A percentile compares a stretch with the other conserved stretches of the same genome.
phyloP scores from a whole-genome alignment of 2,113 vertebrate species.

The Pungitius pungitius region DNA sequence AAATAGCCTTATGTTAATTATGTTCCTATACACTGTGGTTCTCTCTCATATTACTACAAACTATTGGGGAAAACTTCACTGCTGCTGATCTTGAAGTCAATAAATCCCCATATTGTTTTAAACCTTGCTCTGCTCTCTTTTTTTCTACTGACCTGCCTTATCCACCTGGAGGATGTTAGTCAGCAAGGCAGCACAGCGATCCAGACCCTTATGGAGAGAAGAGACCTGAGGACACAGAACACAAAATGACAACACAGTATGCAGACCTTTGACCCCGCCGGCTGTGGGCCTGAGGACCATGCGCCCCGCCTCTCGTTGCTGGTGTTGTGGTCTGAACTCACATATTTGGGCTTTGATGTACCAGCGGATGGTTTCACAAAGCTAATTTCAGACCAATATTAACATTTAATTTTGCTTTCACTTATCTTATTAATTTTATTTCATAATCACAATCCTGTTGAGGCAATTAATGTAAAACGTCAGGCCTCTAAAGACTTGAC shows the following conservation, averaged over 20 bases:
- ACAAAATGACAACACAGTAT: background rate
- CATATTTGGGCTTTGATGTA: background rate
- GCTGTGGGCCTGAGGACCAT: background rate
- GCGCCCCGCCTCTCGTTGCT: too few relatives aligned
- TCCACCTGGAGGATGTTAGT: conserved; percentile 85
- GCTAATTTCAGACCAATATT: too few relatives aligned
- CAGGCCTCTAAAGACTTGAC: too few relatives aligned
- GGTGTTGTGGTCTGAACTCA: background rate
- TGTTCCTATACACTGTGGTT: too few relatives aligned
- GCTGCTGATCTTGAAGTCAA: too few relatives aligned
- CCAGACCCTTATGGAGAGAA: conserved; percentile 82
- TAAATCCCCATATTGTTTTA: background rate
- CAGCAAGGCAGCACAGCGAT: conserved; percentile 89
- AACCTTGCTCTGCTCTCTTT: background rate
- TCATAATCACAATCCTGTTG: too few relatives aligned
- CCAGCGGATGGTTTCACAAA: too few relatives aligned
- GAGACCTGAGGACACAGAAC: conserved; percentile 76
- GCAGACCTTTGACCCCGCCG: background rate
- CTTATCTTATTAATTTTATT: too few relatives aligned
- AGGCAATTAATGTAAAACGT: too few relatives aligned
- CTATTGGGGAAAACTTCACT: background rate
- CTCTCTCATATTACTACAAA: too few relatives aligned
- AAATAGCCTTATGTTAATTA: too few relatives aligned
- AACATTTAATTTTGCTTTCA: too few relatives aligned
- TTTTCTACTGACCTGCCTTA: conserved; percentile 72